Evolutionary conservation across 2,888 invertebrate genomes (phyloP), one percentile per base, ranked within the genome.

Genomic region (Phoenoteleia sp.): DNA sequence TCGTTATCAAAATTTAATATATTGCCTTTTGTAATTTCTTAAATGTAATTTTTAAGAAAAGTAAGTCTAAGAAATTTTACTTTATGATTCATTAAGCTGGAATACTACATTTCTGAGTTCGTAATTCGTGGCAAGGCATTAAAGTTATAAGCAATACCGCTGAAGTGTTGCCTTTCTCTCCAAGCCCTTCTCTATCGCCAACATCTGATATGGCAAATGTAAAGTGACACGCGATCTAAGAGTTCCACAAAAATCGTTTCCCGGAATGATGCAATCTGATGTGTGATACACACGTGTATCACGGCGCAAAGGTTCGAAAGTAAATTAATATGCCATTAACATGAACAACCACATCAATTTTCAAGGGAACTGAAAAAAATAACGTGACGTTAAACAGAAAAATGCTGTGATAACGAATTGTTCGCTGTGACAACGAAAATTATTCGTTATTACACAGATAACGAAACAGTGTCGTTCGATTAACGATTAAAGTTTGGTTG

Each of bases 161-260:
- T 17, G 4, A 58, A 56, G 33, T 49, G 49, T 49, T 39, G 42
- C 74, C 47, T 66, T 56, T 74, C 25, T 49, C 13, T 15, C 13
- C 17, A 15, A 54, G 25, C 27, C 56, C 47, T 64, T 72, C 64
- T 56, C 56, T 58, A 64, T 64, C 47, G 21, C 67, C 13, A 45
- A 67, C 64, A 76, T 71, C 76, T 49, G 82, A 76, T 82, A 69
- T 25, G 64, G 42, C 39, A 45, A 82, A 76, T 72, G 52, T 19
- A 45, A 49, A 9, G 52, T 45, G 58, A 77, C 77, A 82, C 66
- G 82, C 82, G 52, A 82, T 17, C 19, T n/a, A 47, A 52, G 47
- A 81, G 56, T 81, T 81, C 42, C 64, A 49, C 76, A 54, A 64
- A 81, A 81, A 76, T 71, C 66, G 64, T 81, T 81, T 81, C 81